Conservation (phyloP, 1,140 invertebrate species). For the Aphis gossypii region DNA sequence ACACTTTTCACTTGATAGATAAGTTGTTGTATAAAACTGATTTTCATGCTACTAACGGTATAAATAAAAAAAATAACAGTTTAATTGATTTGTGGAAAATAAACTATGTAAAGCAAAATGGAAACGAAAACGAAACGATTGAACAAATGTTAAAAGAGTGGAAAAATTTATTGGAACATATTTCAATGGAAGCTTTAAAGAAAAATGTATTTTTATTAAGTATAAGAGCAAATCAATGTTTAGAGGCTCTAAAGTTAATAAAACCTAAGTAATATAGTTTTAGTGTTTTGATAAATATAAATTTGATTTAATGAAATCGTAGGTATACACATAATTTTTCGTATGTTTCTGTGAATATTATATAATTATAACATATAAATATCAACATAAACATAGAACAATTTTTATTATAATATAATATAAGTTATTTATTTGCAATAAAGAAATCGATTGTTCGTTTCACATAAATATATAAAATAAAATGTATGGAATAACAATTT, state of each 20-base stretch:
- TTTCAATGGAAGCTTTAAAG: slow-evolving; percentile 43
- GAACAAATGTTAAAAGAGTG: slow-evolving; percentile 33
- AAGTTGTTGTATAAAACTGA: slow-evolving; percentile 20
- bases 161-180: background rate
- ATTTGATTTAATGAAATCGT: slow-evolving; percentile 18
- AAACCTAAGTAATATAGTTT: background rate
- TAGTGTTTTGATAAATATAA: background rate
- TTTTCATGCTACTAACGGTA: background rate
- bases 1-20: slow-evolving; percentile 45
- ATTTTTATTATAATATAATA: slow-evolving; percentile 30
- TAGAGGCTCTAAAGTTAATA: background rate
- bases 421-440: slow-evolving; percentile 19
- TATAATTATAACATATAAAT: background rate
- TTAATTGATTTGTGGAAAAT: slow-evolving; percentile 47
- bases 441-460: slow-evolving; percentile 36
- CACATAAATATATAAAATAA: slow-evolving; percentile 54
- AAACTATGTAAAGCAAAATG: background rate
- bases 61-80: background rate
- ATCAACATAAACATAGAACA: slow-evolving; percentile 29
- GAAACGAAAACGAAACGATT: background rate
- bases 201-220: slow-evolving; percentile 49
- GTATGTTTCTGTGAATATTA: background rate
- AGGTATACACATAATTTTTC: background rate
- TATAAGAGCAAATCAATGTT: slow-evolving; percentile 46
- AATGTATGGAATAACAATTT: slow-evolving; percentile 35